Evolutionary conservation across 2,888 invertebrate species (phyloP), one percentile per base, ranked within the genome.

Genomic region (Bibio marci): DNA sequence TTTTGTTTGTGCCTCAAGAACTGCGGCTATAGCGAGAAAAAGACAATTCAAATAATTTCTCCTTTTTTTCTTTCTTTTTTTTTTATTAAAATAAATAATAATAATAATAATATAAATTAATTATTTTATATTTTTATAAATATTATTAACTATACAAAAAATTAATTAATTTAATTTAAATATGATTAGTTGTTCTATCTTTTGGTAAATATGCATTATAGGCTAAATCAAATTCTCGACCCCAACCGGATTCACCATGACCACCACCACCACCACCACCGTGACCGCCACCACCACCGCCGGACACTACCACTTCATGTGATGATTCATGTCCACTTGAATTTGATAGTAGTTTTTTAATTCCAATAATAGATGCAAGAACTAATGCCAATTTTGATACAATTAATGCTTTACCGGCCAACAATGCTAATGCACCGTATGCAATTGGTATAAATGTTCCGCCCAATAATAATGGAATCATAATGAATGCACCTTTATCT

Each of bases 321-420:
- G 73, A 69, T 41, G 78, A 75, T 46, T 61, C 41, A 10, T 70
- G 70, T 41, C 72, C 70, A 6, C 72, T 70, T 26, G 70, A 70
- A 3, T 76, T 69, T 17, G 78, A 74, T 34, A 85, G 65, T 25
- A 87, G 69, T 52, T 86, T 86, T 67, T 85, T 86, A 58, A 87
- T 65, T 3, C 85, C 86, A 48, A 86, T 81, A 50, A 86, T 85
- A 47, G 78, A 80, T 42, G 86, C 83, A 37, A 86, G 63, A 1
- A 85, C 82, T 39, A 86, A 59, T 1, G 86, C 86, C 48, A 86
- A 61, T 55, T 86, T 86, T 46, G 83, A 82, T 35, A 86, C 80
- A 49, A 86, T 85, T 45, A 86, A 61, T 31, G 86, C 86, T 59
- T 87, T 87, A 48, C 86, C 86, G 32, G 86, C 85, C 40, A 86